These are phyloP conservation scores for Metacarcinus magister DNA, from an alignment of 2,888 invertebrate genomes.

Conservation along the genomic window DNA sequence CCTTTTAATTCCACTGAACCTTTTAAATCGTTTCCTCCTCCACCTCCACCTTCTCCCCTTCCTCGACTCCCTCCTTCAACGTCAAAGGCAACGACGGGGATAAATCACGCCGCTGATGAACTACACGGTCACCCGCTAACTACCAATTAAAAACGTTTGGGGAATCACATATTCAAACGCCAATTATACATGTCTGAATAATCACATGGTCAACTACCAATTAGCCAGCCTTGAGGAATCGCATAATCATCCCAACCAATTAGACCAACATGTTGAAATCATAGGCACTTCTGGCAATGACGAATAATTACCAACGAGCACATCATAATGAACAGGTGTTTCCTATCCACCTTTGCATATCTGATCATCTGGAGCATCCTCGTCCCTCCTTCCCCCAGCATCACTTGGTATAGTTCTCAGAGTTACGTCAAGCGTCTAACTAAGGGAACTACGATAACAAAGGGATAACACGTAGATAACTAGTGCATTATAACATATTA, in stretches of 20 bases:
- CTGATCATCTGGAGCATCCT: not conserved
- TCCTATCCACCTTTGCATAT: constrained; percentile 22
- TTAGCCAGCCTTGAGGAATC: constrained; percentile 52
- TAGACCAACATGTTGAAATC: constrained; percentile 52
- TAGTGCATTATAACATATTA: not conserved
- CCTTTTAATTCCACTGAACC: not conserved
- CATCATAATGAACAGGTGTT: constrained; percentile 42
- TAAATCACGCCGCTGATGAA: constrained; percentile 49
- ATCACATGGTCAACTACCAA: constrained; percentile 38
- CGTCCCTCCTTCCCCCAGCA: not conserved
- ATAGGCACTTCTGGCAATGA: constrained; percentile 46
- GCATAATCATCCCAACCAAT: constrained; percentile 46
- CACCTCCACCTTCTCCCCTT: not conserved
- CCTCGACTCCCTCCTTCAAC: not conserved
- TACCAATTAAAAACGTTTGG: constrained; percentile 60
- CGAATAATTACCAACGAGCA: constrained; percentile 23
- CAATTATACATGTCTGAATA: constrained; percentile 56
- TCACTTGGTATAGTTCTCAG: not conserved
- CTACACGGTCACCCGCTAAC: constrained; percentile 42
- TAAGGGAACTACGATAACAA: not conserved
- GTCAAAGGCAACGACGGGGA: constrained; percentile 1
- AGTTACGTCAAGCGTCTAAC: not conserved
- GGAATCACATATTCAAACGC: constrained; percentile 59
- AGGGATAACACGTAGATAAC: not conserved
- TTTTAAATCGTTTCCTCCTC: not conserved